Evolutionary conservation across 2,888 invertebrate genomes (phyloP), one percentile per base, ranked within the genome.

Genomic region (Protophormia terraenovae): DNA sequence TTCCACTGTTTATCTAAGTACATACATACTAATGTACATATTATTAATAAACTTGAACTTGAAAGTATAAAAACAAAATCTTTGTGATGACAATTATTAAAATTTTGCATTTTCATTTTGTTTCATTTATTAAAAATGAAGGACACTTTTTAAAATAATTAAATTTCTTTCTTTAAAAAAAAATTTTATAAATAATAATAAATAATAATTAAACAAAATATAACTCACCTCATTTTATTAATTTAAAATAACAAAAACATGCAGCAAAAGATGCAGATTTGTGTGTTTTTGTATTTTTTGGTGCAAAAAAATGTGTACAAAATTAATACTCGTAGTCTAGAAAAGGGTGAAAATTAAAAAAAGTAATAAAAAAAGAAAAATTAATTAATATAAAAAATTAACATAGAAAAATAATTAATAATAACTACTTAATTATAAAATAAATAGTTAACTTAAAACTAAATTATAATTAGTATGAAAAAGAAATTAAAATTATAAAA

Each of bases 191-290:
- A 69, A 27, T 53, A 29, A 35, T 67, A 47, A 16, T 62, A 41
- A 69, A 75, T 73, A 24, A 32, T 22, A 41, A 24, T 22, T 16
- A 41, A 32, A 58, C 35, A 27, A 24, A 16, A 67, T n/a, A 29
- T 50, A 22, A 64, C 82, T 83, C 47, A 83, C 82, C 82, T 83
- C 82, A 83, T 83, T 77, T 77, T 77, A 55, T 66, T 1, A n/a
- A 38, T 67, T 80, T 80, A 80, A 58, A 47, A 58, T 66, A 32
- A 73, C 58, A 58, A 80, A 55, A 73, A 73, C 73, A 73, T 72
- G 64, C 62, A 72, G 53, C 38, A 62, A 35, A 29, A 80, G 1
- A 24, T 72, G 79, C 16, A 47, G 12, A 66, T 38, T 64, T 12
- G 32, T 71, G 8, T 38, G 41, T 47, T 22, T n/a, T n/a, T n/a